Evolutionary conservation across 2,113 vertebrate species (phyloP).

Genomic region (Tympanuchus pallidicinctus): DNA sequence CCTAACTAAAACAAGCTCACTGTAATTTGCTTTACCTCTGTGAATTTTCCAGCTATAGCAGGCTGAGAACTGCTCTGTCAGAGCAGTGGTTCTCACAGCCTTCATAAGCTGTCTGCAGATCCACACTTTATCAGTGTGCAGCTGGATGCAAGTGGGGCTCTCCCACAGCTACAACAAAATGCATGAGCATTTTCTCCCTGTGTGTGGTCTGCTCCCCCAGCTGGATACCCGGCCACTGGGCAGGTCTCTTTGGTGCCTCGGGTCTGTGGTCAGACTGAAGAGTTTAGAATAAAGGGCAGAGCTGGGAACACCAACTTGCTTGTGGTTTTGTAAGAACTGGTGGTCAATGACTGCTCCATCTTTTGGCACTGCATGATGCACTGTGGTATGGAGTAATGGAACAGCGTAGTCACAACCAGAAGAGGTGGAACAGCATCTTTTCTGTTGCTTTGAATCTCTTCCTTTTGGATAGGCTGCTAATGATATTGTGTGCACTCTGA

Average conservation of each 20-base stretch:
- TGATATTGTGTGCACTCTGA: background rate
- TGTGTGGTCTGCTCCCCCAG: fast-evolving
- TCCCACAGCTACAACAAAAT: fast-evolving
- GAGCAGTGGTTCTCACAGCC: background rate
- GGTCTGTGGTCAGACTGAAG: background rate
- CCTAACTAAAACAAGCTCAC: background rate
- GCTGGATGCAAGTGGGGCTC: background rate
- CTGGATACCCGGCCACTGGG: fast-evolving
- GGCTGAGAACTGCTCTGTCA: background rate
- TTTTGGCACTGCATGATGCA: background rate
- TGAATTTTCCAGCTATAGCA: background rate
- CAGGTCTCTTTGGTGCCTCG: background rate
- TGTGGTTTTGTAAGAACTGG: background rate
- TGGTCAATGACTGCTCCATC: background rate
- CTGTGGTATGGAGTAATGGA: background rate
- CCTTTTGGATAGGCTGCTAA: background rate
- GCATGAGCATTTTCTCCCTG: background rate
- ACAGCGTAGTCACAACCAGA: background rate
- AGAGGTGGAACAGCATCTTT: background rate
- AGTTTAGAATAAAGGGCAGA: background rate
- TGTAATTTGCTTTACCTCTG: background rate
- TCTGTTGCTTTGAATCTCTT: background rate
- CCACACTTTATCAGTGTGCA: fast-evolving
- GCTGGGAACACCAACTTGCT: background rate
- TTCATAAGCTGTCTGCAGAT: background rate